Evolutionary conservation across 1,140 invertebrate species (phyloP).

Genomic region (Riptortus pedestris): DNA sequence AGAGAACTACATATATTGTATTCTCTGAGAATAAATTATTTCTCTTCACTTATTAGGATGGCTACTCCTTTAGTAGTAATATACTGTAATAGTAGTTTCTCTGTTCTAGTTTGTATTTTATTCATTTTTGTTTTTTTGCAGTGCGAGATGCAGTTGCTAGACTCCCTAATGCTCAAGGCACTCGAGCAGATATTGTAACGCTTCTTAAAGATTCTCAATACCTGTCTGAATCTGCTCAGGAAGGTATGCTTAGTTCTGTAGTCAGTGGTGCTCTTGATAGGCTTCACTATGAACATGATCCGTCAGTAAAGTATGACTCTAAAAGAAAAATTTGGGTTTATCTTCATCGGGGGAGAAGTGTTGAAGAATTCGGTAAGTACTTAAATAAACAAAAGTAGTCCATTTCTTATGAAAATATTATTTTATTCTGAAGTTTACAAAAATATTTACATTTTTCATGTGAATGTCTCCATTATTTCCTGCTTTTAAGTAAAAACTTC

Average conservation of each 20-base stretch:
- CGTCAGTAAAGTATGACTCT: conserved; percentile 81
- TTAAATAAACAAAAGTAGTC: conserved; percentile 6
- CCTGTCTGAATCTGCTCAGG: conserved; percentile 57
- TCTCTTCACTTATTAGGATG: too few species aligned
- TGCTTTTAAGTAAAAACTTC: neutral
- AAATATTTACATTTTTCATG: neutral
- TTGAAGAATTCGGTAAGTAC: conserved; percentile 56
- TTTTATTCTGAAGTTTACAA: neutral
- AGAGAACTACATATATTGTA: too few species aligned
- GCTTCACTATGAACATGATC: conserved; percentile 78
- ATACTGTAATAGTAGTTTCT: too few species aligned
- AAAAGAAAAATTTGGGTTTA: conserved; percentile 85
- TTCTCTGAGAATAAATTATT: too few species aligned
- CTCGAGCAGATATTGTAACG: conserved; percentile 77
- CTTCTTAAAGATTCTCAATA: conserved; percentile 77
- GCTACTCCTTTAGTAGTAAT: too few species aligned
- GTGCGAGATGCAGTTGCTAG: conserved; percentile 86
- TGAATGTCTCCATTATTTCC: neutral
- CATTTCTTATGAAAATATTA: too few species aligned
- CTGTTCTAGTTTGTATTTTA: neutral
- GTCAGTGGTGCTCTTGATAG: conserved; percentile 81
- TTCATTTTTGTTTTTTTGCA: conserved; percentile 31
- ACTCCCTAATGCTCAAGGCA: conserved; percentile 87
- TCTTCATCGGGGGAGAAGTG: conserved; percentile 64
- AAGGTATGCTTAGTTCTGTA: conserved; percentile 65